Base-by-base conservation (phyloP, 1,140 invertebrate species). In the Teleopsis dalmanni region DNA sequence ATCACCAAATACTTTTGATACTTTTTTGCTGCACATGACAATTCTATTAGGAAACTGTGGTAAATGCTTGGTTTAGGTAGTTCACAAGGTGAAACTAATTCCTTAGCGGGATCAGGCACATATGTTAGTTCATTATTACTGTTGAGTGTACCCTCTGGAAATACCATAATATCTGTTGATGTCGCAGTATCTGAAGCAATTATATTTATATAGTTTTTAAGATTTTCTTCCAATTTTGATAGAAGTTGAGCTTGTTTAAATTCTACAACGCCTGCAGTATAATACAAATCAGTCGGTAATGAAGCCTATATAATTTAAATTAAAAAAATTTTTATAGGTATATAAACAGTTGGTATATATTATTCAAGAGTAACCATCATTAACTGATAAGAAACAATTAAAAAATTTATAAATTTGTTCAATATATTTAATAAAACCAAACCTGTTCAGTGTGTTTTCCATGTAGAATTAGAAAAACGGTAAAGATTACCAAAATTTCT, bases 101-200 rank as follows among this genome's bases (percentile, higher is more conserved):
- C 27, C 6, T 50, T 40, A 3, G 14, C 3, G 4, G 58, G 52
- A 13, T 34, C 11, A 0, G 65, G 65, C 11, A 69, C 57, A 50
- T 57, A 69, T 6, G 52, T 57, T 0, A 45, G 6, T 2, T 54
- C 43, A 0, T 42, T n/a, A n/a, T 38, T 8, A 1, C 19, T 52
- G 13, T 73, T 74, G 0, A 78, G 50, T 0, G 76, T 78, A 44
- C 72, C 55, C 69, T 93, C 90, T 0, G 90, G 89, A 60, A 92
- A 92, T 2, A 92, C 84, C 4, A 93, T 75, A 13, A 94, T 88
- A 52, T 92, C 83, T 0, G 77, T 79, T 42, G 36, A 22, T 18
- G 29, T 53, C 37, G 57, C 63, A 19, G 59, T 55, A 4, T 16
- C 10, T 2, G 57, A 64, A 5, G 29, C 4, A 3, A 70, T 56